Evolutionary conservation across 2,888 invertebrate species (phyloP).

Genomic region (Osmoderma eremita): DNA sequence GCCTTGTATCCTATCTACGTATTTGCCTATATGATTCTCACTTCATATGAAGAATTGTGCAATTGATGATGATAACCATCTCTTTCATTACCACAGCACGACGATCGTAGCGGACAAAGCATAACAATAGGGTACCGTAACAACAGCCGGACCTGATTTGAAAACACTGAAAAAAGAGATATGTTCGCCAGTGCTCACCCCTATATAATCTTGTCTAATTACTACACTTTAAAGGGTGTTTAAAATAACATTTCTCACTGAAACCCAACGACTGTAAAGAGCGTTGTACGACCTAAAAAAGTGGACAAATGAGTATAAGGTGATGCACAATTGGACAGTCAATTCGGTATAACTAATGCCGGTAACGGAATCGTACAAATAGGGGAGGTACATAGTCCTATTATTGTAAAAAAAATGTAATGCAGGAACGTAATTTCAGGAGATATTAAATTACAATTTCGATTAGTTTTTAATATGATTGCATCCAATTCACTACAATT

Average conservation of each 20-base stretch:
- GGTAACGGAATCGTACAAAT: slow-evolving; percentile 19
- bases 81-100: no score
- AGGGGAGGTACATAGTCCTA: not conserved
- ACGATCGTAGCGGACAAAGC: no score
- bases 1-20: no score
- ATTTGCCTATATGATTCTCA: no score
- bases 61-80: no score
- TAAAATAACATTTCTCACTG: slow-evolving; percentile 18
- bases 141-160: not conserved
- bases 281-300: not conserved
- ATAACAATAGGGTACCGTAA: no score
- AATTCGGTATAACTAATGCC: slow-evolving; percentile 27
- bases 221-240: slow-evolving; percentile 17
- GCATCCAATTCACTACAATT: no score
- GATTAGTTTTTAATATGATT: no score
- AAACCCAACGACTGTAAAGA: not conserved
- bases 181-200: not conserved
- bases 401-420: not conserved
- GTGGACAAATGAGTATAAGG: slow-evolving; percentile 9
- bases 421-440: no score
- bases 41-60: no score
- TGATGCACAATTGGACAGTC: slow-evolving; percentile 19
- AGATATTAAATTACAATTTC: no score
- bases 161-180: slow-evolving; percentile 3
- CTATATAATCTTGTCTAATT: slow-evolving; percentile 20